These are phyloP conservation scores for Lacerta agilis DNA, from an alignment of 2,797 vertebrate species.

Conservation along the genomic window DNA sequence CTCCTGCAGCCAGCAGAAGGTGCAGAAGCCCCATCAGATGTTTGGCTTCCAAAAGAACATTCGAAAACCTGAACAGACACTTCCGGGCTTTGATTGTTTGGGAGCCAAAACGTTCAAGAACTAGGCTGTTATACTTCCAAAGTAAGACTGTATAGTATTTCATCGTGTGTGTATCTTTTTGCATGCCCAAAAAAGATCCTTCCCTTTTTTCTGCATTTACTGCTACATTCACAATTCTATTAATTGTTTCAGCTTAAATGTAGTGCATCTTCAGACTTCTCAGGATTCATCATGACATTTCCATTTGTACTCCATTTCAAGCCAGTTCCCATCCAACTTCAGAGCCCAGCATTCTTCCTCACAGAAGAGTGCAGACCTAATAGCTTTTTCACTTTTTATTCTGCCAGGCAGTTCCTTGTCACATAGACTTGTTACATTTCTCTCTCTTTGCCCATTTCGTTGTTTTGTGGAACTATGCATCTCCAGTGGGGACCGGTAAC, in stretches of 20 bases:
- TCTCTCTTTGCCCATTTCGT: neutral
- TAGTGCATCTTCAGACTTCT: neutral
- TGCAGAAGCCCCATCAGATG: too few species aligned
- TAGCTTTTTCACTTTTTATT: neutral
- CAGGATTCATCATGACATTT: conserved; percentile 4
- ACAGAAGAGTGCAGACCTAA: neutral
- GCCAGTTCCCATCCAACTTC: neutral
- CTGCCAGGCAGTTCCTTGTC: neutral
- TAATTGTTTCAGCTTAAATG: neutral
- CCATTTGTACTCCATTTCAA: conserved; percentile 12
- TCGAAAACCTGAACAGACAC: too few species aligned
- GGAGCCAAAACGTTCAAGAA: too few species aligned
- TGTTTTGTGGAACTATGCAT: neutral
- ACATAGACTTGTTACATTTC: neutral
- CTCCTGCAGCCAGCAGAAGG: too few species aligned
- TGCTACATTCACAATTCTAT: neutral
- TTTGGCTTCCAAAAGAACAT: too few species aligned
- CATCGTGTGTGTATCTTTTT: neutral
- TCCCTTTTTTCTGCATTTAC: neutral
- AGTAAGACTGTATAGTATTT: too few species aligned
- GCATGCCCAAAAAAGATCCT: neutral
- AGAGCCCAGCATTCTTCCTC: neutral
- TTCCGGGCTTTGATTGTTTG: too few species aligned
- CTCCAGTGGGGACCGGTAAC: neutral
- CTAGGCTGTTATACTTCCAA: too few species aligned